Evolutionary conservation across 2,888 invertebrate genomes (phyloP).

Genomic region (Tachina grossa): DNA sequence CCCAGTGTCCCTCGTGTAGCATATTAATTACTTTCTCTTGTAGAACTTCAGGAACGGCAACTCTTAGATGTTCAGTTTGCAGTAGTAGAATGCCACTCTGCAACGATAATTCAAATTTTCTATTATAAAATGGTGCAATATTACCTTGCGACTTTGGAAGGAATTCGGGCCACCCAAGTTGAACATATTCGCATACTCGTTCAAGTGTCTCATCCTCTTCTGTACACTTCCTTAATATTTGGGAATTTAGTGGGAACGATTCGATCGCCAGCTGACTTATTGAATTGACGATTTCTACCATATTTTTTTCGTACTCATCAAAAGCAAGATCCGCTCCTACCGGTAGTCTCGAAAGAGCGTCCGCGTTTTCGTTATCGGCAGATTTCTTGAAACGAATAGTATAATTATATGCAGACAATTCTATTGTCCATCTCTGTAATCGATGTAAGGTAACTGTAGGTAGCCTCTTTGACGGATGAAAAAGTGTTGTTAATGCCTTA

Average conservation of each 20-base stretch:
- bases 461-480: not conserved
- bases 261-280: constrained; percentile 4
- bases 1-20: too few relatives aligned
- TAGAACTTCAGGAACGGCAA: too few relatives aligned
- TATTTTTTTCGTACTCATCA: not conserved
- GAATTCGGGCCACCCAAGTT: not conserved
- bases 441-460: not conserved
- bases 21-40: too few relatives aligned
- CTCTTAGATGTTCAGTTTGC: not conserved
- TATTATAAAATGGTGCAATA: not conserved
- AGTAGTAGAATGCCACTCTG: not conserved
- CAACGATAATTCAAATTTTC: not conserved
- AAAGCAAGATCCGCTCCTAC: not conserved
- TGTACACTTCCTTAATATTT: not conserved
- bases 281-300: constrained; percentile 1
- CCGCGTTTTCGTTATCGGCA: not conserved
- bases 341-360: not conserved
- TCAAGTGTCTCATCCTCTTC: not conserved
- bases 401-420: too few relatives aligned
- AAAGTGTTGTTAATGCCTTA: constrained; percentile 5
- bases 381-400: constrained; percentile 1
- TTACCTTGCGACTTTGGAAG: constrained; percentile 1
- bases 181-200: not conserved
- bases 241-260: not conserved
- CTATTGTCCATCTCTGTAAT: too few relatives aligned